Evolutionary conservation across 2,888 invertebrate genomes (phyloP).

Genomic region (Chaetoderma sp.): DNA sequence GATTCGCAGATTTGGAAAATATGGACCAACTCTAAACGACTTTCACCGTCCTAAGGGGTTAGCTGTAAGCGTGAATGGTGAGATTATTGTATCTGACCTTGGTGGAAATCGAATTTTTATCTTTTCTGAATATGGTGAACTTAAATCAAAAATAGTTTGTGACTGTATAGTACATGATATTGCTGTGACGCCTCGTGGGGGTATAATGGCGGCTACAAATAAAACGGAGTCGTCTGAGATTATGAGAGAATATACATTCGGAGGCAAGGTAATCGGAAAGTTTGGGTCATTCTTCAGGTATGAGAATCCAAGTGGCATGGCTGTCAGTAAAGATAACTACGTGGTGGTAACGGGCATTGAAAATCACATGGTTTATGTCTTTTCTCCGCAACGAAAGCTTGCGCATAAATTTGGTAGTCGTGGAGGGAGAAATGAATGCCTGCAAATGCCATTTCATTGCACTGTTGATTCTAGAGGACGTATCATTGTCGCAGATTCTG

Average conservation of each 20-base stretch:
- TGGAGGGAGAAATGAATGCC: conserved; percentile 54
- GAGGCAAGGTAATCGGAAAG: conserved; percentile 44
- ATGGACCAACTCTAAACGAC: conserved; percentile 46
- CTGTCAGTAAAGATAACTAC: conserved; percentile 41
- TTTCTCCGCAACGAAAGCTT: conserved; percentile 54
- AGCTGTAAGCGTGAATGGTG: conserved; percentile 48
- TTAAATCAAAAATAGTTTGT: conserved; percentile 43
- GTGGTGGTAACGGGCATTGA: conserved; percentile 50
- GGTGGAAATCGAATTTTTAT: conserved; percentile 55
- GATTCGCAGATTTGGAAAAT: conserved; percentile 50
- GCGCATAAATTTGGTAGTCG: conserved; percentile 56
- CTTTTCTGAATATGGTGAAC: conserved; percentile 47
- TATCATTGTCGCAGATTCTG: conserved; percentile 57
- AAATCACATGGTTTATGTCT: conserved; percentile 48
- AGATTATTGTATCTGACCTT: conserved; percentile 54
- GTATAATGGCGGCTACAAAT: conserved; percentile 49
- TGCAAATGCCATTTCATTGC: conserved; percentile 51
- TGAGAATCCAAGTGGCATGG: conserved; percentile 54
- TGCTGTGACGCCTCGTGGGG: conserved; percentile 44
- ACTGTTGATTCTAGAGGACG: conserved; percentile 50
- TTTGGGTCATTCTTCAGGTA: conserved; percentile 51
- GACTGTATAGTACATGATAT: conserved; percentile 52
- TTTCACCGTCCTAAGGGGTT: conserved; percentile 57
- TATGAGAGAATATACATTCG: conserved; percentile 45
- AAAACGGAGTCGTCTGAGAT: conserved; percentile 48